Conservation (phyloP, 2,888 invertebrate genomes). For the Hanleya hanleyi region DNA sequence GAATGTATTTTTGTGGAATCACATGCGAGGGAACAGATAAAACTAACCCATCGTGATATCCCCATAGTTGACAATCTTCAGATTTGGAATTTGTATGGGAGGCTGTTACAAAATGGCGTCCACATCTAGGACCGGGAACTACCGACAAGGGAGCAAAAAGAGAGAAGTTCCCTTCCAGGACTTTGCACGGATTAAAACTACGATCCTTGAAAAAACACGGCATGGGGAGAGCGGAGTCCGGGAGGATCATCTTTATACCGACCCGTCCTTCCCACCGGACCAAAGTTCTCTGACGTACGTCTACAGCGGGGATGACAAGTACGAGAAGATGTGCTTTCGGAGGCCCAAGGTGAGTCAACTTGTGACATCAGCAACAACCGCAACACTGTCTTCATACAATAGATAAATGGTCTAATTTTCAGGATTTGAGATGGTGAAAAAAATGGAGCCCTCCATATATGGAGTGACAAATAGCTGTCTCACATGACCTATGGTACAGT, state of each 20-base stretch:
- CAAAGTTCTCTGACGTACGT: constrained; percentile 86
- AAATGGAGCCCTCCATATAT: too few relatives aligned
- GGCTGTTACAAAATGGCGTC: constrained; percentile 4
- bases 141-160: not conserved
- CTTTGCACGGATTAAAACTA: constrained; percentile 24
- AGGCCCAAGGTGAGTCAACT: constrained; percentile 82
- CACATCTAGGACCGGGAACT: not conserved
- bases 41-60: too few relatives aligned
- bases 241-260: constrained; percentile 81
- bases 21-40: too few relatives aligned
- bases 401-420: too few relatives aligned
- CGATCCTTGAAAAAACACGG: constrained; percentile 10
- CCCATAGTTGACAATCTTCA: too few relatives aligned
- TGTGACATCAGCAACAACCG: not conserved
- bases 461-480: too few relatives aligned
- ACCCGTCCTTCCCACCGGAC: constrained; percentile 88
- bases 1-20: too few relatives aligned
- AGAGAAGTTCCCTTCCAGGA: constrained; percentile 26
- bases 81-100: too few relatives aligned
- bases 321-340: constrained; percentile 90
- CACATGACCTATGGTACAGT: too few relatives aligned
- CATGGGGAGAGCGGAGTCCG: not conserved
- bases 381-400: not conserved
- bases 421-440: too few relatives aligned
- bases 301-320: constrained; percentile 82